Evolutionary conservation across 2,113 vertebrate genomes (phyloP).

Genomic region (Isurus oxyrinchus): DNA sequence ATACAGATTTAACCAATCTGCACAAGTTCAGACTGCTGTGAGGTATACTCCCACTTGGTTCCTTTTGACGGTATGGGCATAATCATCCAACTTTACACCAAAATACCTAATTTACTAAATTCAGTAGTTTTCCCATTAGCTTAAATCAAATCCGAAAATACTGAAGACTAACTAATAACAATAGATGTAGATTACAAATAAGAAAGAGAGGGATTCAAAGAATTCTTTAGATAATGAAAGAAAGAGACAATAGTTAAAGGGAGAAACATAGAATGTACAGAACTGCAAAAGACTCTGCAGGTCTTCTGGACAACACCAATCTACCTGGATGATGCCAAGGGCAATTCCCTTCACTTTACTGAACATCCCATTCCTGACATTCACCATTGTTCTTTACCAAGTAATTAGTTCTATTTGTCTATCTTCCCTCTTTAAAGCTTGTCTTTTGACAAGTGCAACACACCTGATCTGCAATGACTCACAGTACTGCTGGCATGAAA

Average conservation of each 20-base stretch:
- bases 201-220: neutral
- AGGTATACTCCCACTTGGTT: neutral
- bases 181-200: neutral
- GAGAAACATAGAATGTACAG: neutral
- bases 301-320: neutral
- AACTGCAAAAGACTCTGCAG: neutral
- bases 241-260: neutral
- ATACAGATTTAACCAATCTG: neutral
- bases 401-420: neutral
- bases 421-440: too few relatives aligned
- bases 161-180: neutral
- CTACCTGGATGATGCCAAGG: neutral
- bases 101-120: neutral
- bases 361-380: neutral
- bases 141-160: neutral
- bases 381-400: neutral
- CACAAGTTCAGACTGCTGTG: neutral
- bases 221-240: neutral
- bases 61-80: neutral
- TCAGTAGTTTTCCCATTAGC: neutral
- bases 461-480: too few relatives aligned
- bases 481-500: neutral
- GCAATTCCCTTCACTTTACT: neutral
- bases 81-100: neutral
- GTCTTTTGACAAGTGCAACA: neutral